Conservation (phyloP, 64 coral and sea anemone genomes). For the Astreopora myriophthalma region DNA sequence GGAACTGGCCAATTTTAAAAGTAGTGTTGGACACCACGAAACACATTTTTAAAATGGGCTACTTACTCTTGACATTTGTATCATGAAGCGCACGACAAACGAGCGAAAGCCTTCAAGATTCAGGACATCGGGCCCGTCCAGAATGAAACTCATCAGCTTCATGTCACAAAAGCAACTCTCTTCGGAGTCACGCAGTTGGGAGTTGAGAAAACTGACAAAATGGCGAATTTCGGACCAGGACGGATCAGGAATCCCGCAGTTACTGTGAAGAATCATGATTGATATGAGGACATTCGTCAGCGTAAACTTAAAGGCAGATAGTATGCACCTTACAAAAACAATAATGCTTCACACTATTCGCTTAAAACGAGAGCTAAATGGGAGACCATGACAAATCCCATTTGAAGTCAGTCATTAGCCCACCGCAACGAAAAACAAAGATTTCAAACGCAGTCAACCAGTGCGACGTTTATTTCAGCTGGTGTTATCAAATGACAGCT, state of each 20-base stretch:
- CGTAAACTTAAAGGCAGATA: too few species aligned
- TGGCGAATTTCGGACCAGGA: conserved; percentile 89
- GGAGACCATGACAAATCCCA: too few species aligned
- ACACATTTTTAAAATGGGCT: not conserved
- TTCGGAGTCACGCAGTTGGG: conserved; percentile 83
- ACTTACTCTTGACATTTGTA: conserved; percentile 94
- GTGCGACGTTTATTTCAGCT: too few species aligned
- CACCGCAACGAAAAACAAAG: too few species aligned
- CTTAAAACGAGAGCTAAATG: too few species aligned
- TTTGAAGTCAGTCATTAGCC: too few species aligned
- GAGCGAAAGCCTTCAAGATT: conserved; percentile 77
- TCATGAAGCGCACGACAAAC: conserved; percentile 87
- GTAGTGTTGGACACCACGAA: too few species aligned
- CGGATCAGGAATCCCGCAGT: conserved; percentile 87
- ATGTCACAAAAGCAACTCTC: conserved; percentile 73
- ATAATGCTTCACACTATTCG: too few species aligned
- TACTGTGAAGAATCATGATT: conserved; percentile 32
- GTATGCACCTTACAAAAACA: too few species aligned
- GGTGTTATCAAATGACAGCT: too few species aligned
- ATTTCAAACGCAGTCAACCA: too few species aligned
- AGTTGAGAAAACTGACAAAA: conserved; percentile 89
- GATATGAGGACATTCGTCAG: too few species aligned
- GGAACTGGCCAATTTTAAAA: not conserved
- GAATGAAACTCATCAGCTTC: not conserved
- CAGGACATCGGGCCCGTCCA: not conserved